A percentile compares a stretch with the other conserved stretches of the same genome.
phyloP scores from a whole-genome alignment of 2,797 vertebrate species.

The Pseudomugil tenellus region DNA sequence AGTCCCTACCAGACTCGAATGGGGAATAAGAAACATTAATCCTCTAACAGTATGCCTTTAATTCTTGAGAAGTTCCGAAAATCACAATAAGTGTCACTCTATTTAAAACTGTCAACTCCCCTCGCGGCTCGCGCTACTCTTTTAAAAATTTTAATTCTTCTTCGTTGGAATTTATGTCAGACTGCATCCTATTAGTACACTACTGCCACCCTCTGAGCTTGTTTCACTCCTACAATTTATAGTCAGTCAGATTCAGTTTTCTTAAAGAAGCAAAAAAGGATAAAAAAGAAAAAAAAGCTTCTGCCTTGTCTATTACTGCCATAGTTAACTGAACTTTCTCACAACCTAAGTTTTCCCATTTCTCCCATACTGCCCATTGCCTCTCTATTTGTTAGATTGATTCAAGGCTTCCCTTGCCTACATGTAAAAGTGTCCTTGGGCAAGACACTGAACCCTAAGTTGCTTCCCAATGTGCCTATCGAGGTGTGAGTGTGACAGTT shows the following conservation, averaged over 20 bases:
- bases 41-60: neutral
- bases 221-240: neutral
- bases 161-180: neutral
- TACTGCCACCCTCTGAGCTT: neutral
- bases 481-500: no score
- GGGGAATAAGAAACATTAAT: neutral
- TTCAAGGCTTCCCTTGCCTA: no score
- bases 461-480: no score
- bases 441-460: no score
- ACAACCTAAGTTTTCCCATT: neutral
- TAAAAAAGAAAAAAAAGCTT: no score
- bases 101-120: slow-evolving; percentile 44
- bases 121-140: neutral
- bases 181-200: neutral
- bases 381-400: no score
- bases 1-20: accelerated
- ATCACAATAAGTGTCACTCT: neutral
- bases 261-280: no score
- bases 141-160: neutral
- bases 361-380: neutral
- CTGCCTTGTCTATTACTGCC: no score
- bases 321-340: neutral
- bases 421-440: no score
- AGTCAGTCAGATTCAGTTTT: no score
- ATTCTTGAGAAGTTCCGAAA: neutral